phyloP scores from a whole-genome alignment of 2,888 invertebrate genomes.

The Netelia fuscicornis region DNA sequence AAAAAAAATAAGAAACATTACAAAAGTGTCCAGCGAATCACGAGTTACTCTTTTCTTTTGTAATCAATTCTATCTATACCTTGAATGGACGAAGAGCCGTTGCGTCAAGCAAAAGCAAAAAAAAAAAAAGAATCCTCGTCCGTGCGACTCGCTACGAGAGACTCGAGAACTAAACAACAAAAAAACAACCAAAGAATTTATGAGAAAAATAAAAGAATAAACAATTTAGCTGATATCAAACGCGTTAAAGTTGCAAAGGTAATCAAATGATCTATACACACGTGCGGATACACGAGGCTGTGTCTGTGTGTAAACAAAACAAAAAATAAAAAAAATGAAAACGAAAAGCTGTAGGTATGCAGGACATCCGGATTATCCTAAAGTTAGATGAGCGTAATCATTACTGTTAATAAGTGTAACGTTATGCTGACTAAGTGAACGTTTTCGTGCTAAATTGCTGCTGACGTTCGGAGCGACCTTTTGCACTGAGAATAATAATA shows the following conservation, averaged over 20 bases:
- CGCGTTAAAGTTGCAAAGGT: conserved; percentile 72
- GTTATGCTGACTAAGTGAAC: conserved; percentile 64
- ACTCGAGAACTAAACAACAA: neutral
- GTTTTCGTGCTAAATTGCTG: conserved; percentile 67
- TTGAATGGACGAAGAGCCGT: conserved; percentile 18
- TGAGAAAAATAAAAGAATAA: conserved; percentile 52
- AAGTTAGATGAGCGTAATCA: conserved; percentile 66
- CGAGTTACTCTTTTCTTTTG: conserved; percentile 1
- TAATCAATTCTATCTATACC: neutral
- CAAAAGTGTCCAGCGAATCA: neutral
- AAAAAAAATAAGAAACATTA: neutral
- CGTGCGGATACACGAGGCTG: conserved; percentile 28
- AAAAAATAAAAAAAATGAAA: neutral
- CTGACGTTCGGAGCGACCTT: conserved; percentile 61
- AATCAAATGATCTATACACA: conserved; percentile 74
- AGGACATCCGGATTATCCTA: conserved; percentile 61
- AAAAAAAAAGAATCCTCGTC: conserved; percentile 35
- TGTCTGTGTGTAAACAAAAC: conserved; percentile 21
- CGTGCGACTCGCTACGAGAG: conserved; percentile 20
- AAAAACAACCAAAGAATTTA: conserved; percentile 1
- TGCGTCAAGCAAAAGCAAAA: conserved; percentile 21
- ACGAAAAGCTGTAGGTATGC: conserved; percentile 54
- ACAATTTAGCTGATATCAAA: conserved; percentile 64
- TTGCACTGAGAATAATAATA: conserved; percentile 65
- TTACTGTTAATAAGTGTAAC: conserved; percentile 70